Evolutionary conservation across 2,113 vertebrate species (phyloP), one percentile per base, ranked within the genome.

Genomic region (Nesogale talazaci): DNA sequence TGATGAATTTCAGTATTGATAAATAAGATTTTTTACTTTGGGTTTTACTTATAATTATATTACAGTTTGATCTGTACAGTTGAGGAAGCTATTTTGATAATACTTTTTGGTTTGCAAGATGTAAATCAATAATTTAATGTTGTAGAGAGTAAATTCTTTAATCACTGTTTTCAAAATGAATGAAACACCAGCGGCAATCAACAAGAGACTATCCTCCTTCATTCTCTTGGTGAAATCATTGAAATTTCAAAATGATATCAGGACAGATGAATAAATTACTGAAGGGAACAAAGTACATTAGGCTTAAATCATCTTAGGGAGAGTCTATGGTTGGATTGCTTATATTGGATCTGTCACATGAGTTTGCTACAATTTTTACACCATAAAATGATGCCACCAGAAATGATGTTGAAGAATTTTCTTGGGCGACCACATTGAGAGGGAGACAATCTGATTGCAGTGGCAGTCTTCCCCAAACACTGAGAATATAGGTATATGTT

Each of bases 391-490:
- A 59, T 42, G 61, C 79, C 1, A 0, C 19, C 86, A 88, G 12
- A 27, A 75, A 90, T 27, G 2, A 34, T 84, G 9, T 4, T 74
- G 77, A 81, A 9, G 83, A n/a, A 83, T 94, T 95, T 40, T 63
- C 46, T 94, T 80, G 77, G 61, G 5, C 94, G 93, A 94, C 46
- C 46, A 2, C 3, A 9, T 91, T 90, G 86, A 92, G 56, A 0
- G 10, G 82, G 46, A 95, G 4, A 69, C 78, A 92, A 90, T 84
- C 56, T 83, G 81, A 90, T 94, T 5, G 29, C 2, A 25, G n/a
- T n/a, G 16, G 56, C 63, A 89, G n/a, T n/a, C 23, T 63, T 84
- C 27, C 46, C 46, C 88, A 95, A 92, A 95, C 23, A 92, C 25
- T 76, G 89, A 20, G 89, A 94, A 93, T 8, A 12, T 25, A 82